Base-by-base conservation (phyloP, 2,113 vertebrate species). In the Sebastes schlegelii region DNA sequence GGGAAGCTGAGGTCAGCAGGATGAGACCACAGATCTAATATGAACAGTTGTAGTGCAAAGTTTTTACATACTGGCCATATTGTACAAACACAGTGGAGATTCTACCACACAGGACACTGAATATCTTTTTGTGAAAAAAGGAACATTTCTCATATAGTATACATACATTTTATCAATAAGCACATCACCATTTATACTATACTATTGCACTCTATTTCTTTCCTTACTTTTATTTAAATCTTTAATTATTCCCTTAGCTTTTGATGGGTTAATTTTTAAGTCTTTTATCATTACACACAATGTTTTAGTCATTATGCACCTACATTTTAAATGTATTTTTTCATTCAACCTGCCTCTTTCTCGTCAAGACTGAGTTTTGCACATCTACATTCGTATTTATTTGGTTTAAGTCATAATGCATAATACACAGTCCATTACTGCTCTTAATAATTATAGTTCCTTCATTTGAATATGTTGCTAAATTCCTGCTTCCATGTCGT, bases 1-100 rank as follows among this genome's bases (percentile, higher is more conserved):
- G 16, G 54, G 65, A 54, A 79, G 55, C 73, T 85, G 83, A 86
- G 80, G 83, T 90, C 83, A 83, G 82, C 52, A 70, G 54, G 26
- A 75, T 54, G 34, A 80, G 66, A 66, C 42, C 71, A 26, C 77
- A 48, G 69, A 80, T 88, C 23, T 68, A 54, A 67, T 34, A n/a
- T 34, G 57, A 83, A 84, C 66, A 86, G 46, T 10, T 64, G 45
- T 77, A 43, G 17, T 51, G 46, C 42, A 72, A 14, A 69, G 65
- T 55, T 74, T 49, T 55, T 16, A 43, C 42, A 64, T 3, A 10
- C 13, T 14, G 48, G 14, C 42, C 4, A 42, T 21, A 16, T 3
- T 54, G n/a, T 26, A 63, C 6, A 72, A 40, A 54, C n/a, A 34
- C 58, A 66, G 5, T 8, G 46, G n/a, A 77, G 58, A 69, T 17